Conservation (phyloP, 2,888 invertebrate species). For the Aphodius sticticus region DNA sequence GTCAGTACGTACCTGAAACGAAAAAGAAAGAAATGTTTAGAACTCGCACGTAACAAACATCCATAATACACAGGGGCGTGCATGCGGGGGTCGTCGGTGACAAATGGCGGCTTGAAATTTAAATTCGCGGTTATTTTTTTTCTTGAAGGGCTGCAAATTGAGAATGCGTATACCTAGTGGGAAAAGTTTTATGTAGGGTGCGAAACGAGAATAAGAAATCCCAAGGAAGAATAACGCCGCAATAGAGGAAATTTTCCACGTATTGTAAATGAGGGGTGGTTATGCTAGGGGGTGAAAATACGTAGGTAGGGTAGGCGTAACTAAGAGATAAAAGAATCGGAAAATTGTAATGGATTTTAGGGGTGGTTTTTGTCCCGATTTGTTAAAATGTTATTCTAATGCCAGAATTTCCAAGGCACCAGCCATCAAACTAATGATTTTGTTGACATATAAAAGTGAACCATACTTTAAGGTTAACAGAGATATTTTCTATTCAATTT, state of each 20-base stretch:
- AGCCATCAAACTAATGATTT: no score
- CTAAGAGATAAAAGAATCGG: no score
- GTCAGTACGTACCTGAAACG: background rate
- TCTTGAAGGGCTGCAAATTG: background rate
- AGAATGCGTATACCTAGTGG: background rate
- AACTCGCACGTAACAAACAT: conserved; percentile 4
- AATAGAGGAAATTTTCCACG: background rate
- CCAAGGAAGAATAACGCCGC: background rate
- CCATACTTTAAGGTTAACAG: no score
- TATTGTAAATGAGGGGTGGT: background rate
- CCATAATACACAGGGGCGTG: background rate
- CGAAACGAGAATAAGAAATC: background rate
- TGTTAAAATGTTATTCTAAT: no score
- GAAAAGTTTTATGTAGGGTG: background rate
- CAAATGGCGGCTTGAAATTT: background rate
- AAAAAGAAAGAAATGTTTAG: background rate
- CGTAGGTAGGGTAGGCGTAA: background rate
- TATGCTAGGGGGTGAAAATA: background rate
- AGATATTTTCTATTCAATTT: no score
- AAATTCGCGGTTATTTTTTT: background rate
- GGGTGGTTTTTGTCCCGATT: no score
- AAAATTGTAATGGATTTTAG: no score
- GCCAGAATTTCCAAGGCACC: no score
- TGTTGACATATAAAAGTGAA: no score
- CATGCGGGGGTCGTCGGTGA: background rate